These are phyloP conservation scores for Dunckerocampus dactyliophorus DNA, from an alignment of 2,113 vertebrate species.

Conservation along the genomic window DNA sequence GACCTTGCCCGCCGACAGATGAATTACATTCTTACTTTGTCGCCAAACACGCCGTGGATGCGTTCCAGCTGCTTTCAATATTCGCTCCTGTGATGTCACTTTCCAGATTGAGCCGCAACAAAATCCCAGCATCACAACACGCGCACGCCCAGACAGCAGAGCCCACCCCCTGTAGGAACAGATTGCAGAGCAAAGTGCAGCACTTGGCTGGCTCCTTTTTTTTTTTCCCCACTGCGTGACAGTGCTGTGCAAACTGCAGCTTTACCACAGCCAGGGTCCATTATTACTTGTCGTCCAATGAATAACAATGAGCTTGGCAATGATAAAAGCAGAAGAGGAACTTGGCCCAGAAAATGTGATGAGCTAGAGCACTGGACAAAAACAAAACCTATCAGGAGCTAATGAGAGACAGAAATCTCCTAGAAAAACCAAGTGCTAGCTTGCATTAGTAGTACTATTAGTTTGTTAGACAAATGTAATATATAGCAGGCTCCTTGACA, in stretches of 20 bases:
- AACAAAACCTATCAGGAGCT: conserved; percentile 16
- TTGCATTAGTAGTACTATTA: conserved; percentile 56
- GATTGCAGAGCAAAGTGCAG: conserved; percentile 69
- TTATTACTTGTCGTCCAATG: conserved; percentile 20
- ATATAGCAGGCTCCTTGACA: conserved; percentile 30
- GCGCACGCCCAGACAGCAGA: conserved; percentile 23
- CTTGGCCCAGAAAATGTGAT: background rate
- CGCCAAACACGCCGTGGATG: conserved; percentile 21
- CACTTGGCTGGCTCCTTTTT: conserved; percentile 60
- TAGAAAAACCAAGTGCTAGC: conserved; percentile 58
- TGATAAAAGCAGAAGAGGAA: conserved; percentile 27
- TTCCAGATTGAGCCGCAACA: conserved; percentile 36
- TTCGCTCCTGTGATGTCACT: conserved; percentile 4
- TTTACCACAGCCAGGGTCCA: conserved; percentile 34
- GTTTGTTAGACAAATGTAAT: conserved; percentile 60
- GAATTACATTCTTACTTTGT: conserved; percentile 35
- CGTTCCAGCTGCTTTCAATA: conserved; percentile 20
- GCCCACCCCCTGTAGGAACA: conserved; percentile 52
- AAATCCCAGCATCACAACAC: conserved; percentile 19
- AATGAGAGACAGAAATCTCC: conserved; percentile 27
- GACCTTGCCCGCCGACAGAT: conserved; percentile 35
- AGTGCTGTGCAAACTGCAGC: conserved; percentile 64
- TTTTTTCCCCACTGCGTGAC: conserved; percentile 69
- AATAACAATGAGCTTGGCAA: conserved; percentile 23
- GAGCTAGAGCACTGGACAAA: conserved; percentile 33